Evolutionary conservation across 2,113 vertebrate genomes (phyloP).

Genomic region (Chaenocephalus aceratus): DNA sequence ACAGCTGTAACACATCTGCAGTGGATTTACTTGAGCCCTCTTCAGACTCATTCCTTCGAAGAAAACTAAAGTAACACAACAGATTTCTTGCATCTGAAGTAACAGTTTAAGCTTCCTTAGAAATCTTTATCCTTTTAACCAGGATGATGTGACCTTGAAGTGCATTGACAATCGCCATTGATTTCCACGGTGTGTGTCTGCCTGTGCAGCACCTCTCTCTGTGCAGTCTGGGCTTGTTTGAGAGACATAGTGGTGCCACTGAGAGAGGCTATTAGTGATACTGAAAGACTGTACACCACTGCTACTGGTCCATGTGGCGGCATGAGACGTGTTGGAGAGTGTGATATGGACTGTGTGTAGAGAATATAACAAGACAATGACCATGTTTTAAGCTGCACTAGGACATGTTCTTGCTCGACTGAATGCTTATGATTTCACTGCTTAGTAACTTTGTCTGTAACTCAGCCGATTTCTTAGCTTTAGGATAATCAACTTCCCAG

Average conservation of each 20-base stretch:
- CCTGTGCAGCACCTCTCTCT: slow-evolving; percentile 28
- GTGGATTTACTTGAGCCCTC: not conserved
- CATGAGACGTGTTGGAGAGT: slow-evolving; percentile 5
- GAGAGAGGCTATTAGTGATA: slow-evolving; percentile 42
- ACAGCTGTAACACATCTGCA: slow-evolving; percentile 34
- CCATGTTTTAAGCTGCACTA: not conserved
- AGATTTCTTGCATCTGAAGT: too few species aligned
- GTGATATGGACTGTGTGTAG: not conserved
- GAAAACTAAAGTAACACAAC: not conserved
- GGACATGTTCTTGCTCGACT: not conserved
- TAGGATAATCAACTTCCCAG: too few species aligned
- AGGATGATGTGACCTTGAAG: slow-evolving; percentile 74
- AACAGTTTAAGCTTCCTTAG: slow-evolving; percentile 32
- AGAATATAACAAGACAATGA: not conserved
- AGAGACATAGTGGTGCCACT: slow-evolving; percentile 77
- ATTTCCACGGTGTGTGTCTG: slow-evolving; percentile 76
- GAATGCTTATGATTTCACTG: slow-evolving; percentile 2
- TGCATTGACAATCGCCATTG: slow-evolving; percentile 80
- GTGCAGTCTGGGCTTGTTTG: slow-evolving; percentile 59
- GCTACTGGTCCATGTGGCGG: slow-evolving; percentile 19
- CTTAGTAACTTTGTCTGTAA: not conserved
- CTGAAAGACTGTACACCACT: not conserved
- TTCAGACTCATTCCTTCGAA: not conserved
- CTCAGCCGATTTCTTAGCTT: too few species aligned
- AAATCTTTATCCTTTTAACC: slow-evolving; percentile 56